Percentiles rank a stretch among this genome's conserved stretches.
phyloP scores from a whole-genome alignment of 2,113 vertebrate species.

The Melierax canorus region DNA sequence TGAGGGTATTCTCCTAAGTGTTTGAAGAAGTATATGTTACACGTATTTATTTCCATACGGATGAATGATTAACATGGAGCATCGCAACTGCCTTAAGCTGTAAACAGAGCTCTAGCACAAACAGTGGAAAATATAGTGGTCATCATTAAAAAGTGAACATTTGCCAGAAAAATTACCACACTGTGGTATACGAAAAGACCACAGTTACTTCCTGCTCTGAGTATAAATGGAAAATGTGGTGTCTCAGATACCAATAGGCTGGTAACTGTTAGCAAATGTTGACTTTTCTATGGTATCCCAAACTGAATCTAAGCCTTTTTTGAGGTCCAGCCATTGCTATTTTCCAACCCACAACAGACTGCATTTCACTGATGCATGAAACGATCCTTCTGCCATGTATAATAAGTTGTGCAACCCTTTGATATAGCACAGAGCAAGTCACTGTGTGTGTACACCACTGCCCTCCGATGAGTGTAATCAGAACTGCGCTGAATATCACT shows the following conservation, averaged over 20 bases:
- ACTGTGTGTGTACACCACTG: not conserved
- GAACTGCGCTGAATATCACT: not conserved
- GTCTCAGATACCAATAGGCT: not conserved
- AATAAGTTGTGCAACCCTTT: not conserved
- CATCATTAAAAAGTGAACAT: constrained; percentile 15
- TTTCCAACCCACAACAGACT: constrained; percentile 43
- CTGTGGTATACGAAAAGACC: constrained; percentile 19
- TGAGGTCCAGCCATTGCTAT: not conserved
- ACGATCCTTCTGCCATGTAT: not conserved
- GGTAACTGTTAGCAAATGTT: constrained; percentile 43
- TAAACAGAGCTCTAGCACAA: constrained; percentile 5
- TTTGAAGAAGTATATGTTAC: not conserved
- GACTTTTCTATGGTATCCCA: constrained; percentile 20
- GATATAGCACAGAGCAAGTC: not conserved
- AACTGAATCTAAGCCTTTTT: not conserved
- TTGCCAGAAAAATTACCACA: constrained; percentile 3
- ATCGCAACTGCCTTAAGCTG: not conserved
- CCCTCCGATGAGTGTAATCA: not conserved
- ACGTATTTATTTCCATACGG: not conserved
- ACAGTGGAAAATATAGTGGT: constrained; percentile 12
- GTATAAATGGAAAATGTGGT: constrained; percentile 46
- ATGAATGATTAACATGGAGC: not conserved
- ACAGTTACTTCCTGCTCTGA: constrained; percentile 40
- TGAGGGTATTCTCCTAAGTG: not conserved
- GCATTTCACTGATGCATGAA: not conserved